Evolutionary conservation across 2,113 vertebrate genomes (phyloP).

Genomic region (Galeopterus variegatus): DNA sequence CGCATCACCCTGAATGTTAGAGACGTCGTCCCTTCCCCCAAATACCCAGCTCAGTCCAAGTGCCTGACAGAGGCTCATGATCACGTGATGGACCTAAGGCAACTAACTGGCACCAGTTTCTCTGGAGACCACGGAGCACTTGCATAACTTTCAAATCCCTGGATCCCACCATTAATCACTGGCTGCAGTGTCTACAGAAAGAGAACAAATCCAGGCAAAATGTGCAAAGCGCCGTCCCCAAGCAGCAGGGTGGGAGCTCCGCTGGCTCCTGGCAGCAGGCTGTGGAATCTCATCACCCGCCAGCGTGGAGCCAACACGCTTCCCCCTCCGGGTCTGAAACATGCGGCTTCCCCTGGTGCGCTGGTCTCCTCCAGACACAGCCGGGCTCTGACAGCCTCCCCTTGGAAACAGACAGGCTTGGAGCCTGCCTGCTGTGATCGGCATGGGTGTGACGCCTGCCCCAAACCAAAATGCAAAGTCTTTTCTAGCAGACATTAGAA

Average conservation of each 20-base stretch:
- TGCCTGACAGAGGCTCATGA: neutral
- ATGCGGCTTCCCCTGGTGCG: rapidly evolving
- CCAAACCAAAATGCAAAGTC: slow-evolving; percentile 62
- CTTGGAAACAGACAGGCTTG: slow-evolving; percentile 72
- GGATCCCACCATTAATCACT: slow-evolving; percentile 45
- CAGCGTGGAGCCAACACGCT: slow-evolving; percentile 20
- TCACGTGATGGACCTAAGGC: neutral
- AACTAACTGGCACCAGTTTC: slow-evolving; percentile 23
- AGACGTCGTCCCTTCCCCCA: neutral
- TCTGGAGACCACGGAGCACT: slow-evolving; percentile 62
- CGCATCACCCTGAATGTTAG: neutral
- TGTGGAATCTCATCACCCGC: slow-evolving; percentile 40
- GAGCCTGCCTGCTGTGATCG: slow-evolving; percentile 62
- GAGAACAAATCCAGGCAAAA: neutral
- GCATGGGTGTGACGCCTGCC: slow-evolving; percentile 56
- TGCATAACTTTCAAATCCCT: slow-evolving; percentile 9
- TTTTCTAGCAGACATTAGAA: slow-evolving; percentile 18
- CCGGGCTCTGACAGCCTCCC: neutral
- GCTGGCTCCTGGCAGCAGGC: neutral
- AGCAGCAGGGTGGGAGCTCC: neutral
- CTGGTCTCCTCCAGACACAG: slow-evolving; percentile 54
- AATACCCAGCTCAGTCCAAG: neutral
- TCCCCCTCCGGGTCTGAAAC: slow-evolving; percentile 14
- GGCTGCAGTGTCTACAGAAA: neutral
- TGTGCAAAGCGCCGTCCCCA: rapidly evolving